These are phyloP conservation scores for Corythaixoides concolor DNA, from an alignment of 2,113 vertebrate genomes.

Conservation along the genomic window DNA sequence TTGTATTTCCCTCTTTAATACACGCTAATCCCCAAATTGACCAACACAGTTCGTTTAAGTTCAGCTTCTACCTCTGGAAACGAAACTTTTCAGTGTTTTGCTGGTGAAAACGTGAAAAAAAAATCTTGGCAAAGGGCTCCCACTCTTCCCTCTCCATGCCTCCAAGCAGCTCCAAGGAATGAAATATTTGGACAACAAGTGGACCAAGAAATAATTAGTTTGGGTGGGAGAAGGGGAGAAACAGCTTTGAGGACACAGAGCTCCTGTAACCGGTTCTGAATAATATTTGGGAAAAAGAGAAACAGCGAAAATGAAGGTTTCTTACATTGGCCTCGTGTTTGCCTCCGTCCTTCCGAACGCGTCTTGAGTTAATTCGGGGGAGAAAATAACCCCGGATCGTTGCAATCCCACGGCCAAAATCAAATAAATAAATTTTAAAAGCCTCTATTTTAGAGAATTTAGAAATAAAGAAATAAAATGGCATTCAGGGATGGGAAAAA, in stretches of 20 bases:
- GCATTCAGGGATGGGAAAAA: accelerated
- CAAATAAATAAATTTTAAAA: too few relatives aligned
- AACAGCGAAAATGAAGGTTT: not conserved
- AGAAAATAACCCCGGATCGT: not conserved
- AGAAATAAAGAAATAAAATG: not conserved
- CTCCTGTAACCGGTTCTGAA: not conserved
- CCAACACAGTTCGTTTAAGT: accelerated
- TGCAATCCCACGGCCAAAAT: not conserved
- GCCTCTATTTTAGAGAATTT: not conserved
- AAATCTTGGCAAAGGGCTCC: not conserved
- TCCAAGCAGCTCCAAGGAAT: not conserved
- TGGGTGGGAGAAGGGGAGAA: not conserved
- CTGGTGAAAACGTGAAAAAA: not conserved
- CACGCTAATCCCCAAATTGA: accelerated
- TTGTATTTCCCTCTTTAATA: not conserved
- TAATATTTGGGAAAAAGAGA: not conserved
- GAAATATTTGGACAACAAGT: not conserved
- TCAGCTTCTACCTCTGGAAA: not conserved
- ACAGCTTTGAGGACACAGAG: too few relatives aligned
- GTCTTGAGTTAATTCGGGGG: not conserved
- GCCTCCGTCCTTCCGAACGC: not conserved
- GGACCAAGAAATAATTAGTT: not conserved
- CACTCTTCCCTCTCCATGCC: not conserved
- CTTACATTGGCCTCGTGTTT: not conserved
- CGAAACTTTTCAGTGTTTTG: not conserved